Percentiles rank a stretch among this genome's conserved stretches.
Conservation (phyloP, 2,113 vertebrate species). For the Gymnorhina tibicen region DNA sequence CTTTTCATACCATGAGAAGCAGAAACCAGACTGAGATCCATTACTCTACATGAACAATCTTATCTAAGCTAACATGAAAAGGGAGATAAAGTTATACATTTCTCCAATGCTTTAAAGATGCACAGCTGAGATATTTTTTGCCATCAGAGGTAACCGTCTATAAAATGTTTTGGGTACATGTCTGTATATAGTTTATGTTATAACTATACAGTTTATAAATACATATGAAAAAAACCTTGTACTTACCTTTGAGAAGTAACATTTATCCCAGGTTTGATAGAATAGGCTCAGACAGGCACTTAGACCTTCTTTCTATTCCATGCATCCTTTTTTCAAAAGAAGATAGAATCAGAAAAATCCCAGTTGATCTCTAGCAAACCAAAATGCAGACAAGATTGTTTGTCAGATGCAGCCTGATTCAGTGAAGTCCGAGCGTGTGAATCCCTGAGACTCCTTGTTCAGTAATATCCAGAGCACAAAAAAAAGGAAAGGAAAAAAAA, state of each 20-base stretch:
- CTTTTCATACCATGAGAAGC: neutral
- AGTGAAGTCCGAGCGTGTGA: slow-evolving; percentile 52
- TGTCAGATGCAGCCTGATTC: slow-evolving; percentile 64
- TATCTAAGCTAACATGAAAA: neutral
- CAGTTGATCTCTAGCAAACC: slow-evolving; percentile 41
- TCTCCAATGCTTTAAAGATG: neutral
- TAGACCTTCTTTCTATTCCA: slow-evolving; percentile 49
- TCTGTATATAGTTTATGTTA: neutral
- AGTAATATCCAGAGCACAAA: slow-evolving; percentile 72
- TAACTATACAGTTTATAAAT: neutral
- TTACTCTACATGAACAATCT: neutral
- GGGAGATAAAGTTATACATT: slow-evolving; percentile 8
- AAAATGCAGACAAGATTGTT: slow-evolving; percentile 50
- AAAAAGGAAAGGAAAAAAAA: neutral
- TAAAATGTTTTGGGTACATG: neutral
- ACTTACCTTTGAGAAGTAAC: slow-evolving; percentile 75
- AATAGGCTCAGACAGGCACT: slow-evolving; percentile 58
- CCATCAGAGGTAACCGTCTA: neutral
- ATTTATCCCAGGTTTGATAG: slow-evolving; percentile 69
- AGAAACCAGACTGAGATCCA: neutral
- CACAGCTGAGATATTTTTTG: neutral
- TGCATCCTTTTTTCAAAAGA: slow-evolving; percentile 62
- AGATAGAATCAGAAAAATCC: slow-evolving; percentile 56
- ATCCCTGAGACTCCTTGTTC: slow-evolving; percentile 69
- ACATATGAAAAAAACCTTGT: neutral